phyloP scores from a whole-genome alignment of 2,888 invertebrate species.

The Eucriotettix oculatus region DNA sequence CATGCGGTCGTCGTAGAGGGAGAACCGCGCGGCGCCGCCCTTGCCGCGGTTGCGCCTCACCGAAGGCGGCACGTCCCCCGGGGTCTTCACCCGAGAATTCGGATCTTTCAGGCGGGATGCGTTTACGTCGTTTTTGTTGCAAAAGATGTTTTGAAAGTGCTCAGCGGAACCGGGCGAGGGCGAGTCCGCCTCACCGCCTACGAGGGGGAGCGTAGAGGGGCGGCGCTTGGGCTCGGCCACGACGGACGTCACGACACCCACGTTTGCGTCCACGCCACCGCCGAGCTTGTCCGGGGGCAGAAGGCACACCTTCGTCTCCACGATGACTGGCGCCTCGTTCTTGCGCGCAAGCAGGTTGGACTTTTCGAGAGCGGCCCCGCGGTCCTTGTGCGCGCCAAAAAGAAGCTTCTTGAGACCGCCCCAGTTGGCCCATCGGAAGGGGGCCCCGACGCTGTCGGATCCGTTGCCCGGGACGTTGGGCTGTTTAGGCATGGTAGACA shows the following conservation, averaged over 20 bases:
- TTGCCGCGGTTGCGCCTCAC: constrained; percentile 44
- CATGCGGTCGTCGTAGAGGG: constrained; percentile 77
- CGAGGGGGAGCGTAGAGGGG: constrained; percentile 30
- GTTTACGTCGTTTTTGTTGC: constrained; percentile 4
- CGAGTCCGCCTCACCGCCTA: constrained; percentile 8
- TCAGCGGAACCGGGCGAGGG: constrained; percentile 36
- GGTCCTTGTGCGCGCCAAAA: constrained; percentile 15
- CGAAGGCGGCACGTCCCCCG: constrained; percentile 65
- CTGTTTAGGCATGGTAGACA: constrained; percentile 26
- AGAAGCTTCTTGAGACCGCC: constrained; percentile 33
- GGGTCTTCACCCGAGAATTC: constrained; percentile 61
- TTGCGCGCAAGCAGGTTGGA: constrained; percentile 11
- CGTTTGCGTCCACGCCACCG: constrained; percentile 22
- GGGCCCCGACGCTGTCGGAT: constrained; percentile 14
- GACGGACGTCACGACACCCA: constrained; percentile 23
- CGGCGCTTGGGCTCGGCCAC: constrained; percentile 21
- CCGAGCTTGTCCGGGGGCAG: constrained; percentile 19
- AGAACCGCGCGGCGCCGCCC: constrained; percentile 43
- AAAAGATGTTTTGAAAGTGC: constrained; percentile 56
- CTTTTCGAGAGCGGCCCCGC: constrained; percentile 3
- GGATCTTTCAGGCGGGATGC: constrained; percentile 42
- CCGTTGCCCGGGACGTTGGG: constrained; percentile 23
- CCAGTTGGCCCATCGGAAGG: constrained; percentile 20
- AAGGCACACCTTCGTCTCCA: constrained; percentile 30
- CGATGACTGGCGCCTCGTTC: constrained; percentile 9